Percentiles rank a stretch among this genome's conserved stretches.
These are phyloP conservation scores for Chloroclystis v-ata DNA, from an alignment of 2,888 invertebrate genomes.

Conservation along the genomic window DNA sequence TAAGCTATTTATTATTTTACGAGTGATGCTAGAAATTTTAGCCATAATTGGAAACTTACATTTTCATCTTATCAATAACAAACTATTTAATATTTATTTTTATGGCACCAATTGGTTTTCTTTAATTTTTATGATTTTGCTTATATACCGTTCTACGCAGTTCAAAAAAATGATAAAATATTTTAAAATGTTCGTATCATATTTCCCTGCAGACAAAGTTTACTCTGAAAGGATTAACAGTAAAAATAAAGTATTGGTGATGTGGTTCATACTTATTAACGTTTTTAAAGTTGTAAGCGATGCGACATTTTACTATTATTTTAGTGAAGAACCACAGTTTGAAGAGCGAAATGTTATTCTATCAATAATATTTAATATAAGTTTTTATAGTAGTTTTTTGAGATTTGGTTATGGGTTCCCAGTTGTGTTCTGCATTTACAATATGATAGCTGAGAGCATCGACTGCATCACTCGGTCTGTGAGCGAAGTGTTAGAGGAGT, in stretches of 20 bases:
- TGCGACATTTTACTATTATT: background rate
- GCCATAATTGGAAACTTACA: background rate
- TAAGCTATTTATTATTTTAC: background rate
- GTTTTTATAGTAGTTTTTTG: background rate
- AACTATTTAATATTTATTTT: background rate
- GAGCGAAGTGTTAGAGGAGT: background rate
- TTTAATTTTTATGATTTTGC: background rate
- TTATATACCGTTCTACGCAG: background rate
- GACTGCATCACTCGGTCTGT: background rate
- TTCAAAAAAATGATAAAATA: slow-evolving; percentile 3
- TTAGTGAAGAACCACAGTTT: background rate
- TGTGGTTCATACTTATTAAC: slow-evolving; percentile 1
- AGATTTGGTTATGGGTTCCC: background rate
- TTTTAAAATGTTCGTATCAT: background rate
- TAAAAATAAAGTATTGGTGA: background rate
- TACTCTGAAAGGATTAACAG: background rate
- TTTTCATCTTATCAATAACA: background rate
- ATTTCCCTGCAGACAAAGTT: background rate
- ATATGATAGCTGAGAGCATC: background rate
- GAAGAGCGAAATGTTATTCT: no score
- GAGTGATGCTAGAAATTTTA: background rate
- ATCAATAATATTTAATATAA: background rate
- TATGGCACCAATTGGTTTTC: background rate
- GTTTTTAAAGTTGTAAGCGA: background rate
- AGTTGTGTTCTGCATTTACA: background rate